A percentile compares a stretch with the other conserved stretches of the same genome.
Evolutionary conservation across 2,888 invertebrate species (phyloP).

Genomic region (Ochropacha duplaris): DNA sequence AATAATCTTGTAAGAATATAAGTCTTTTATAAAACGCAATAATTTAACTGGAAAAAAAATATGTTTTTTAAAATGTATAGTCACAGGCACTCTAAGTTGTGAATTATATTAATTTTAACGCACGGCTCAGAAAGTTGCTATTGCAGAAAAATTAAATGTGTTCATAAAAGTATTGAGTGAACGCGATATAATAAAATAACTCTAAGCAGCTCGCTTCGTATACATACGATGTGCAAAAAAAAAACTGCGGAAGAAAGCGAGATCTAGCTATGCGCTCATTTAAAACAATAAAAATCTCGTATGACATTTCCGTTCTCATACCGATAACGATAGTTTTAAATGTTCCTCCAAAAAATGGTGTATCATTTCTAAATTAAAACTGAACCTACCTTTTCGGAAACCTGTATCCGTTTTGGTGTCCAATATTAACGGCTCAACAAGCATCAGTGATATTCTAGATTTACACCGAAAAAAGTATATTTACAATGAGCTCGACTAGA

Average conservation of each 20-base stretch:
- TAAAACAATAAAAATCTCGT: too few relatives aligned
- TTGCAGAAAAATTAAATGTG: too few relatives aligned
- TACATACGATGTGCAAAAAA: not conserved
- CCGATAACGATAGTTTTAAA: too few relatives aligned
- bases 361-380: not conserved
- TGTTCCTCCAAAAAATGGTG: not conserved
- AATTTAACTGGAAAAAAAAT: not conserved
- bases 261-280: too few relatives aligned
- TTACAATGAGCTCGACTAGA: not conserved
- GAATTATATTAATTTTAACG: too few relatives aligned
- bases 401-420: not conserved
- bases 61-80: too few relatives aligned
- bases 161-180: too few relatives aligned
- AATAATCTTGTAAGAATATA: constrained; percentile 4
- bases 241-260: not conserved
- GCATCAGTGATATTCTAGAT: not conserved
- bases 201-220: too few relatives aligned
- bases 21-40: not conserved
- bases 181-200: too few relatives aligned
- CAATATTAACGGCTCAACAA: not conserved
- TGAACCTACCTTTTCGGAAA: not conserved
- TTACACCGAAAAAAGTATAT: not conserved
- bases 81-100: too few relatives aligned
- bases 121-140: too few relatives aligned
- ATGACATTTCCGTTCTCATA: not conserved